A percentile compares a stretch with the other conserved stretches of the same genome.
phyloP scores from a whole-genome alignment of 2,113 vertebrate species.

The Xenopus borealis region DNA sequence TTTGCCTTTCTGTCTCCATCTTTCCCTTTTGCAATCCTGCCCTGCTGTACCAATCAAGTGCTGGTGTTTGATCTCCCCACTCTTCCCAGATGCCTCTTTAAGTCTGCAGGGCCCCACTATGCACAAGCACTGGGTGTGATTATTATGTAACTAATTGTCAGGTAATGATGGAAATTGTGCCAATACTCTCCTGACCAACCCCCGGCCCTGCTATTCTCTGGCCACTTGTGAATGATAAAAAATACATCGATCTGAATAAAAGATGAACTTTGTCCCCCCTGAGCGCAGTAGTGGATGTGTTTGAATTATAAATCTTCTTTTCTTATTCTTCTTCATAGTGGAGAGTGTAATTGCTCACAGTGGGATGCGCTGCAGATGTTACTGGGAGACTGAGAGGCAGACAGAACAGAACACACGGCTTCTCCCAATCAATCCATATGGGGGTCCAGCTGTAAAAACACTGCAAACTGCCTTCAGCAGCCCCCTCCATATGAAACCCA shows the following conservation, averaged over 20 bases:
- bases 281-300: background rate
- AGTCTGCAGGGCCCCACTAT: no score
- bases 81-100: no score
- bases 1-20: no score
- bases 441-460: background rate
- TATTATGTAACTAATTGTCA: no score
- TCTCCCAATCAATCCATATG: background rate
- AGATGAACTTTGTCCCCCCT: background rate
- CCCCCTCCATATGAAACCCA: no score
- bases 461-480: background rate
- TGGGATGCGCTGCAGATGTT: conserved; percentile 7
- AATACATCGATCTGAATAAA: conserved; percentile 20
- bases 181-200: no score
- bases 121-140: no score
- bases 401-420: background rate
- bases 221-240: conserved; percentile 22
- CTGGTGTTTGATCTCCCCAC: no score
- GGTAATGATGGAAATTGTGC: no score
- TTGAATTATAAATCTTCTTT: conserved; percentile 23
- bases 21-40: no score
- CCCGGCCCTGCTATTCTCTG: no score
- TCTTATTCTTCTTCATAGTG: conserved; percentile 2
- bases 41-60: no score
- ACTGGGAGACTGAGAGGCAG: background rate
- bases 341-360: conserved; percentile 24